Conservation (phyloP, 2,797 vertebrate genomes). For the Tragopan temminckii region DNA sequence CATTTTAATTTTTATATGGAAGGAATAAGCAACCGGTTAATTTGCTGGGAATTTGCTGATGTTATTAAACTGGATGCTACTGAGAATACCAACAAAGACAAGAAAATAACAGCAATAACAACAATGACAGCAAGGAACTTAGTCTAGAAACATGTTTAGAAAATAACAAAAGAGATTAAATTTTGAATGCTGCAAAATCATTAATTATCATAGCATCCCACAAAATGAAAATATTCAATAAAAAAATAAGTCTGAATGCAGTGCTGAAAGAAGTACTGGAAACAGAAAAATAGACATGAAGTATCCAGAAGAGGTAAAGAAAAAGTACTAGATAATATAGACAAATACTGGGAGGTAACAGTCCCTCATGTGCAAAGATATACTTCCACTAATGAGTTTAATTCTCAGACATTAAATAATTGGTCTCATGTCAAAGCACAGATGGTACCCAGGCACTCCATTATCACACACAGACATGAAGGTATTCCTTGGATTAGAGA, state of each 20-base stretch:
- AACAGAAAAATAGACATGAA: constrained; percentile 4
- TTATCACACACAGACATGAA: not conserved
- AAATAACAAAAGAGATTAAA: constrained; percentile 29
- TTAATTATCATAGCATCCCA: constrained; percentile 2
- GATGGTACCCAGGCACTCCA: not conserved
- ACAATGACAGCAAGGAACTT: not conserved
- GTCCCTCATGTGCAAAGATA: not conserved
- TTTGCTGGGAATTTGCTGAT: constrained; percentile 36
- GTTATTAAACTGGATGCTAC: constrained; percentile 10
- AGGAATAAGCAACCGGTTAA: constrained; percentile 43
- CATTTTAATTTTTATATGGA: constrained; percentile 36
- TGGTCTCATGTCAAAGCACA: not conserved
- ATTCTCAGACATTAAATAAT: not conserved
- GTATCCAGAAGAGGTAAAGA: not conserved
- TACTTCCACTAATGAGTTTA: not conserved
- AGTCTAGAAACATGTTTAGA: not conserved
- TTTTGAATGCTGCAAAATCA: constrained; percentile 8
- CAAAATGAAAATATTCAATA: constrained; percentile 30
- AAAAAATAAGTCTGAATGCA: not conserved
- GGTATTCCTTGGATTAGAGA: not conserved
- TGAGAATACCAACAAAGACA: constrained; percentile 12
- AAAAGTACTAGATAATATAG: fast-evolving
- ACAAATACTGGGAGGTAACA: not conserved
- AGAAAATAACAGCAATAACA: not conserved
- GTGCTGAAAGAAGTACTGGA: not conserved